Conservation (phyloP, 2,888 invertebrate genomes). For the Dryobotodes eremita region DNA sequence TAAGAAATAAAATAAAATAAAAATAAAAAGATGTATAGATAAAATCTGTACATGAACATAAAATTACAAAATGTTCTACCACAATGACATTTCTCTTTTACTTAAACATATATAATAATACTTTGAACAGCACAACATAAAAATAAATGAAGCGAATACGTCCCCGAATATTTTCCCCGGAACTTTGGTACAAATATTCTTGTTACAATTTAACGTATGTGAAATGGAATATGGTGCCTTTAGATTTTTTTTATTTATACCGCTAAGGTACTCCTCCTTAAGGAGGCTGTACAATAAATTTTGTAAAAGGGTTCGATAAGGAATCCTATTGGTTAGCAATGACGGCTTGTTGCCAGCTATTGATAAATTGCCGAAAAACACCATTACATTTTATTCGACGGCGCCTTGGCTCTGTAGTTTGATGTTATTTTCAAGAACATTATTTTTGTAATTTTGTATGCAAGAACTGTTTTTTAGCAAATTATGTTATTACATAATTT, state of each 20-base stretch:
- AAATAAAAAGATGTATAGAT: not conserved
- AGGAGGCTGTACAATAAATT: constrained; percentile 75
- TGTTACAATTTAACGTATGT: constrained; percentile 56
- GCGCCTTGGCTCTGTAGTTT: constrained; percentile 33
- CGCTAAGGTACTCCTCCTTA: constrained; percentile 59
- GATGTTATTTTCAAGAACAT: constrained; percentile 44
- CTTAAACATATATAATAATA: constrained; percentile 1
- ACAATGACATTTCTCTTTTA: constrained; percentile 1
- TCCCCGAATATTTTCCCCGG: constrained; percentile 17
- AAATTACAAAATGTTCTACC: not conserved
- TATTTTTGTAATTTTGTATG: constrained; percentile 25
- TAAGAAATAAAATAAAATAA: too few relatives aligned
- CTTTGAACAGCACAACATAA: constrained; percentile 12
- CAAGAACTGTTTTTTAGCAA: not conserved
- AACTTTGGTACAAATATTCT: constrained; percentile 54
- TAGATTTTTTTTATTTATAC: constrained; percentile 71
- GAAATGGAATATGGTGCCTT: constrained; percentile 66
- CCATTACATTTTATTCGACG: constrained; percentile 50
- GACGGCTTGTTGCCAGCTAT: constrained; percentile 69
- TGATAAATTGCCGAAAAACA: constrained; percentile 66
- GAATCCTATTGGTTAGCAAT: constrained; percentile 70
- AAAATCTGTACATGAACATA: not conserved
- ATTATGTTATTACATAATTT: too few relatives aligned
- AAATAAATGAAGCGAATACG: constrained; percentile 31
- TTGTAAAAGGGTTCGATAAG: constrained; percentile 69